phyloP scores from a whole-genome alignment of 1,140 invertebrate species.

The Leucophenga varia region DNA sequence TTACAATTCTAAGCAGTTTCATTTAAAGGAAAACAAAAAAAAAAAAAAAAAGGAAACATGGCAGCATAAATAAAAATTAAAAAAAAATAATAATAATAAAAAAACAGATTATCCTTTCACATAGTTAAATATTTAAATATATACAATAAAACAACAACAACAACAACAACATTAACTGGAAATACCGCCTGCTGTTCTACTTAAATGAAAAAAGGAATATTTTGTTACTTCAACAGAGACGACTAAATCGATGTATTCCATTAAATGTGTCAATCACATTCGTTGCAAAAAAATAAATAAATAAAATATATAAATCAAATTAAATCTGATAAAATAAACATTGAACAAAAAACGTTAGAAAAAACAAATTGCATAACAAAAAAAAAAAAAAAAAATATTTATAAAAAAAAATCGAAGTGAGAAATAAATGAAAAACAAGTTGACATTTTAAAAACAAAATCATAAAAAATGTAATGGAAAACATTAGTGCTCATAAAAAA shows the following conservation, averaged over 20 bases:
- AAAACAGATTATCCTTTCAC: slow-evolving; percentile 29
- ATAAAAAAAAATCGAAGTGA: slow-evolving; percentile 6
- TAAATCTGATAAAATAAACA: slow-evolving; percentile 19
- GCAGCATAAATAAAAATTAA: background rate
- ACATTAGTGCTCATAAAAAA: slow-evolving; percentile 54
- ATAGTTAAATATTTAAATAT: slow-evolving; percentile 32
- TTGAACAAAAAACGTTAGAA: no score
- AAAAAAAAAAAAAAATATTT: slow-evolving; percentile 5
- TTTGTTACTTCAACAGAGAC: no score
- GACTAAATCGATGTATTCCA: no score
- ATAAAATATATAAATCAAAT: slow-evolving; percentile 30
- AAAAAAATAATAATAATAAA: slow-evolving; percentile 6
- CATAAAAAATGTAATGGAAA: slow-evolving; percentile 57
- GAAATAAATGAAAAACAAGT: slow-evolving; percentile 30
- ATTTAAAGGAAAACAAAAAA: slow-evolving; percentile 4
- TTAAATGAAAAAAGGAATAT: no score
- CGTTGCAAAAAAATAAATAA: slow-evolving; percentile 7
- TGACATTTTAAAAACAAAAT: slow-evolving; percentile 37
- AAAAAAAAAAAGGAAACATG: slow-evolving; percentile 18
- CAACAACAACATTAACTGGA: no score
- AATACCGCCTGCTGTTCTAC: no score
- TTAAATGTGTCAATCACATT: slow-evolving; percentile 1
- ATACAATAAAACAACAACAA: no score
- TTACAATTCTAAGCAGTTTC: background rate
- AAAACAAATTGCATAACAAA: slow-evolving; percentile 3